Evolutionary conservation across 2,888 invertebrate genomes (phyloP), one percentile per base, ranked within the genome.

Genomic region (Teleogryllus oceanicus): DNA sequence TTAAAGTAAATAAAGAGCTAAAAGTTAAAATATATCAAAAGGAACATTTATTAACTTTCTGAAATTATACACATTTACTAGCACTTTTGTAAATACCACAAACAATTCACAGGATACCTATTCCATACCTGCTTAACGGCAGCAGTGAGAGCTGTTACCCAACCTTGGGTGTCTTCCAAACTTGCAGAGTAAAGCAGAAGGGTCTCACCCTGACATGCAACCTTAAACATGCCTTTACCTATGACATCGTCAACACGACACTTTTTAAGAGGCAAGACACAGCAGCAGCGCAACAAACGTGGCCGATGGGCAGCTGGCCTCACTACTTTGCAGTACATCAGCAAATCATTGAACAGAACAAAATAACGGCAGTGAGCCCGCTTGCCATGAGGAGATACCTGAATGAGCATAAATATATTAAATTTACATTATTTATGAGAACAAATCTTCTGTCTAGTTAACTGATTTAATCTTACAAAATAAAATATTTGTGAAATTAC

Each of bases 321-420:
- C 79, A 89, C 87, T 78, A 91, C 88, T 87, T 93, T 94, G 84
- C 93, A 93, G 84, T 93, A 93, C 85, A 94, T 88, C 76, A 94
- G 88, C 83, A 93, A 92, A 84, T 94, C 94, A 20, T 90, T 93
- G 87, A 93, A 90, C 20, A 94, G 88, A 82, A 94, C 90, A 82
- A 93, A 92, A 85, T 93, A 92, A 11, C 93, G 87, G 83, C 90
- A 90, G 80, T 90, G 87, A 12, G 82, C 82, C 51, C 79, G 81
- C 49, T 80, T 77, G 12, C 83, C 83, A 49, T 83, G 83, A 77
- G 84, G 84, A 8, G 84, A 84, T 10, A 84, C 83, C 85, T 85
- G 37, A 81, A 77, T 12, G 50, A 75, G 1, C 0, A 21, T n/a
- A 13, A 75, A 75, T 24, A 51, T 10, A 75, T 75, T n/a, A 12